Evolutionary conservation across 1,140 invertebrate species (phyloP).

Genomic region (Nasonia giraulti): DNA sequence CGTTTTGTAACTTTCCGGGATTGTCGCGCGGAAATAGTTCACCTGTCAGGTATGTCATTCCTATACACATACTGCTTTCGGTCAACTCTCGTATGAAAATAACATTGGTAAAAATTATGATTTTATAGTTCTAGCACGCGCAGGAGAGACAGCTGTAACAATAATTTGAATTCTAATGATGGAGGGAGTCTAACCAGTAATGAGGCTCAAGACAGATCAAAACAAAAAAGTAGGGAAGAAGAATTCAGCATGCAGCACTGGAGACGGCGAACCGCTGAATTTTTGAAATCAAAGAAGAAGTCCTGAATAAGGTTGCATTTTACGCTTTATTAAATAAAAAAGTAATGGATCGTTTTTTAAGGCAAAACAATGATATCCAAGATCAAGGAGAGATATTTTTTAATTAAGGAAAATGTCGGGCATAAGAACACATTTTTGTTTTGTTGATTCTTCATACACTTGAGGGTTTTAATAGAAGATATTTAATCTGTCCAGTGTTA

Average conservation of each 20-base stretch:
- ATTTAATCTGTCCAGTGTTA: too few relatives aligned
- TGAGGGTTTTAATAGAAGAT: too few relatives aligned
- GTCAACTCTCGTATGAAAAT: not conserved
- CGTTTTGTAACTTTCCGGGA: slow-evolving; percentile 54
- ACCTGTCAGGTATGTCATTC: not conserved
- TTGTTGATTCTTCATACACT: too few relatives aligned
- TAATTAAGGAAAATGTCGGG: too few relatives aligned
- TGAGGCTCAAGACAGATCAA: slow-evolving; percentile 42
- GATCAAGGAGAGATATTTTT: too few relatives aligned
- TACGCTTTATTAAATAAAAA: not conserved
- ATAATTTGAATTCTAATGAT: slow-evolving; percentile 37
- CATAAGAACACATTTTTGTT: too few relatives aligned
- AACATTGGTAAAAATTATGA: not conserved
- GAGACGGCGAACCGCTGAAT: slow-evolving; percentile 61
- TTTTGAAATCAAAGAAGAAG: slow-evolving; percentile 50
- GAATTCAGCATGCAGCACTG: slow-evolving; percentile 47
- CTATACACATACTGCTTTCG: not conserved
- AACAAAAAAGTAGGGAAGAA: not conserved
- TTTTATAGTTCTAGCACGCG: not conserved
- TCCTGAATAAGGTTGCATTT: not conserved
- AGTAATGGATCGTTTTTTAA: too few relatives aligned
- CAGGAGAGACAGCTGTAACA: slow-evolving; percentile 33
- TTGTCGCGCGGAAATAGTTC: slow-evolving; percentile 41
- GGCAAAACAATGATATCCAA: too few relatives aligned
- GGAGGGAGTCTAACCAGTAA: not conserved